These are phyloP conservation scores for Ladona fulva DNA, from an alignment of 1,140 invertebrate genomes.

Conservation along the genomic window DNA sequence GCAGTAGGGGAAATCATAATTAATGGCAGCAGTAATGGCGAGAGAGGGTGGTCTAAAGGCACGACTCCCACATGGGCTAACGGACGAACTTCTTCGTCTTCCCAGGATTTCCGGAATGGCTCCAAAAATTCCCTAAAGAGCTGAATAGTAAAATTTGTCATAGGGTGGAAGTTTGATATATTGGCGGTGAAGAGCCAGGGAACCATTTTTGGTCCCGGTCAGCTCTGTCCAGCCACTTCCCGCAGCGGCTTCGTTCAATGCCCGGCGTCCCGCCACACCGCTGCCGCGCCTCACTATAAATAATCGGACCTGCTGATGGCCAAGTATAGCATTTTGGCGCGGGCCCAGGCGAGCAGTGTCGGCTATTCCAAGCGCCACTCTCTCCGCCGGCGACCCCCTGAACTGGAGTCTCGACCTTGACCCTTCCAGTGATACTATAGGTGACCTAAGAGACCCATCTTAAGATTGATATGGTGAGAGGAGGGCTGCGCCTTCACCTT, in stretches of 20 bases:
- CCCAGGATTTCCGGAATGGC: no score
- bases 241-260: not conserved
- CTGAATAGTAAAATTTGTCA: no score
- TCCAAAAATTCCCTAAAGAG: no score
- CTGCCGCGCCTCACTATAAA: conserved; percentile 4
- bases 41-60: not conserved
- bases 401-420: conserved; percentile 7
- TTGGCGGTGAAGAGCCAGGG: no score
- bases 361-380: conserved; percentile 1
- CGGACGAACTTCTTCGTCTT: no score
- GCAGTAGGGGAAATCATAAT: no score
- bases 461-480: no score
- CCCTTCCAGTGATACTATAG: not conserved
- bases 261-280: not conserved
- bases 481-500: no score
- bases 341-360: not conserved
- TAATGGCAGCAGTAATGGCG: not conserved
- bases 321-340: conserved; percentile 4
- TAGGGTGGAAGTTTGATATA: no score
- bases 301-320: conserved; percentile 6
- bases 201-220: not conserved
- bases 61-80: not conserved
- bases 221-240: not conserved
- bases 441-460: no score
- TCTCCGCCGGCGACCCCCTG: not conserved